Evolutionary conservation across 2,888 invertebrate genomes (phyloP), one percentile per base, ranked within the genome.

Genomic region (Allacma fusca): DNA sequence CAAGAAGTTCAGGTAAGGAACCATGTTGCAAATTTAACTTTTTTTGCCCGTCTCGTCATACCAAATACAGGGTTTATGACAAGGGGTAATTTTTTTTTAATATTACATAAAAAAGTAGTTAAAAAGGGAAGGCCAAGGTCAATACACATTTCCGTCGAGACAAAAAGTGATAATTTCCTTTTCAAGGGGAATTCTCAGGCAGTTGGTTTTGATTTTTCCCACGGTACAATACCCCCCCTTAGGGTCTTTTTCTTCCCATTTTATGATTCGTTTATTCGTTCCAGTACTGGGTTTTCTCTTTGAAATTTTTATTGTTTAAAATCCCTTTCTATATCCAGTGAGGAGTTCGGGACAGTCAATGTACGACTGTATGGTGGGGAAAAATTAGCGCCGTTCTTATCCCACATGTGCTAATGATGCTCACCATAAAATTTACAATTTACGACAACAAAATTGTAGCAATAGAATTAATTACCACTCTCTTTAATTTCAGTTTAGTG

Each of bases 1-100:
- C 94, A 95, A 86, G 96, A 96, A 88, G 91, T 95, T 86, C 92
- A 94, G 92, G 95, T 94, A 88, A 89, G 90, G 24, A 43, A 21
- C 24, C 4, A 9, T 24, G 2, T 62, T 62, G n/a, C 62, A 26
- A 62, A 62, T 24, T 62, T 24, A 62, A 24, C 57, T 57, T 5
- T 19, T 16, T 57, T 21, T 57, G n/a, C n/a, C n/a, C n/a, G n/a
- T n/a, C n/a, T n/a, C n/a, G n/a, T n/a, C n/a, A 59, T 7, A 59
- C 26, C n/a, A 24, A 24, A 26, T 24, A 24, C 23, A 62, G 62
- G 62, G 62, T 62, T 62, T 23, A 62, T 26, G 62, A 24, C 62
- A 62, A 62, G 24, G n/a, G 62, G 9, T 9, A 62, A 62, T 12
- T 23, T 62, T n/a, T n/a, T 62, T 26, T 26, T 23, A 26, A 24